Evolutionary conservation across 1,140 invertebrate species (phyloP), one percentile per base, ranked within the genome.

Genomic region (Chironomus striatipennis): DNA sequence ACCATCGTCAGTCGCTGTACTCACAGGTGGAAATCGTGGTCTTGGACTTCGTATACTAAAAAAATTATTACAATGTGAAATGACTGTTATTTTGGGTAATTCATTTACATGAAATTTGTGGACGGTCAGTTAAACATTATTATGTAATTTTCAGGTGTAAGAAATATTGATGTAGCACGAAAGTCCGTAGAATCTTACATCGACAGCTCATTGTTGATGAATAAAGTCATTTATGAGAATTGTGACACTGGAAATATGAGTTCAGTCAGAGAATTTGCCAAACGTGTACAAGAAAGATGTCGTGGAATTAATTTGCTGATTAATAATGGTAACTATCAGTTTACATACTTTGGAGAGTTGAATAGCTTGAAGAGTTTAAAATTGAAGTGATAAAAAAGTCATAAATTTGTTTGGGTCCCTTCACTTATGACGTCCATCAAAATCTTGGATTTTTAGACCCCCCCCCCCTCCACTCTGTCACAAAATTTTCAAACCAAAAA

Each of bases 11-110:
- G 85, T 93, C 70, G 94, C 92, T 65, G 88, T 97, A 76, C 89
- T 97, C 65, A 97, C 95, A 8, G 95, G 95, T 75, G 95, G 94
- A 10, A 89, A 91, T 34, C 84, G 91, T 77, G 95, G 95, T 17
- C 96, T 98, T 79, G 95, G 94, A 15, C 84, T 86, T n/a, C 86
- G 90, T 82, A 88, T 95, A 15, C 89, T 93, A 10, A 89, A 90
- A 80, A 90, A 90, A 81, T 83, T 97, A 18, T 80, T 95, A 21
- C 84, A 91, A 79, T 90, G 90, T 80, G 90, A 94, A 76, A 91
- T 95, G 84, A 88, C 88, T 79, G 93, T 97, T 47, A 86, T 97
- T 75, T 91, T 97, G 79, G 94, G 92, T 93, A 70, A 1, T 7
- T 12, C 0, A 20, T 8, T 70, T 70, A 70, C n/a, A 18, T 70